Evolutionary conservation across 2,888 invertebrate species (phyloP), one percentile per base, ranked within the genome.

Genomic region (Scaeva pyrastri): DNA sequence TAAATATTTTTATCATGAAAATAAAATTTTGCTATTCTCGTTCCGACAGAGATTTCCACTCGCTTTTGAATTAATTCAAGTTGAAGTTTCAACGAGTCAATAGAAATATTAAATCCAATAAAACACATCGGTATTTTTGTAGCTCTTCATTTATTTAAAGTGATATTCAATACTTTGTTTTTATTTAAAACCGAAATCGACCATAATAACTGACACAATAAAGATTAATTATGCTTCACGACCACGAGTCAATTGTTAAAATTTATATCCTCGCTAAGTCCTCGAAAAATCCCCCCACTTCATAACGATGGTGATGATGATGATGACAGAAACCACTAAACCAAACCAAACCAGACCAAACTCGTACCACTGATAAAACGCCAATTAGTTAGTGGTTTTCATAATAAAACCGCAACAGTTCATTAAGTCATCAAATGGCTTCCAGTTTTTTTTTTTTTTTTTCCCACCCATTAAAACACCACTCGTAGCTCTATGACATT

Each of bases 351-450:
- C 31, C 31, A 31, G 1, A 31, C 5, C 31, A 5, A 31, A 36
- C 45, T 14, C 21, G 31, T 11, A n/a, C 16, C 60, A 36, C 39
- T 60, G 60, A 73, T 60, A 3, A 41, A 50, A n/a, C 50, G n/a
- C 1, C 45, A 56, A 58, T 58, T 58, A 72, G 45, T 45, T 48
- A 21, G 48, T 26, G 31, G 45, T 45, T 72, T 73, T 50, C 39
- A 50, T 50, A 16, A 6, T 60, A 16, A 41, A 39, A 16, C 73
- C 73, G 16, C 60, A 73, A 48, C 36, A 48, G 60, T 62, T 73
- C 60, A 62, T 73, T 73, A 60, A 72, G 48, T 50, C 45, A 48
- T 48, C 36, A 36, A 31, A 56, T 70, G 23, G 41, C 41, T 70
- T 23, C 36, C 56, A 26, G 4, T 62, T 23, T n/a, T 8, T 23